Evolutionary conservation across 1,140 invertebrate genomes (phyloP).

Genomic region (Lethocerus indicus): DNA sequence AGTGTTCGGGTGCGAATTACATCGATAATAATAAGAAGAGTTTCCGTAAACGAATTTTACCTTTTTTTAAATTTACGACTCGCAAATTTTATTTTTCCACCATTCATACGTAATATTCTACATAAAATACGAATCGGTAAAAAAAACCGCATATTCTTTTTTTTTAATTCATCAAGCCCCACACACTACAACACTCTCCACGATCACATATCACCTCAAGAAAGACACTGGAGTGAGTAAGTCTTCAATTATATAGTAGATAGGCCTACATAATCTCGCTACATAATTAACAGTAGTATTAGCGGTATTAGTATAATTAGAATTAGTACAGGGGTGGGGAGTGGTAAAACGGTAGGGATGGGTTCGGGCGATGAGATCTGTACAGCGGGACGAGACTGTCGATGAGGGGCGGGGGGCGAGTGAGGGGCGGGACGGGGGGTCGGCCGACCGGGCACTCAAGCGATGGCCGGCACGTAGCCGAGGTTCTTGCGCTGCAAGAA

Average conservation of each 20-base stretch:
- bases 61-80: not conserved
- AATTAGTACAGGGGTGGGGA: not conserved
- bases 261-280: constrained; percentile 17
- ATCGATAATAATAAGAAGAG: too few species aligned
- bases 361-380: too few species aligned
- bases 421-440: too few species aligned
- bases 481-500: constrained; percentile 54
- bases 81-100: not conserved
- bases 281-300: not conserved
- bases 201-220: constrained; percentile 15
- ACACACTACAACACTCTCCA: not conserved
- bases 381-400: too few species aligned
- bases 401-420: too few species aligned
- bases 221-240: constrained; percentile 20
- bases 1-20: too few species aligned
- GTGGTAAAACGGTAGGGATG: too few species aligned
- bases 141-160: not conserved
- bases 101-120: not conserved
- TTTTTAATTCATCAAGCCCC: not conserved
- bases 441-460: too few species aligned
- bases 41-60: not conserved
- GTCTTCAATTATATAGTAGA: constrained; percentile 17
- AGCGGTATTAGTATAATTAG: not conserved
- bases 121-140: not conserved
- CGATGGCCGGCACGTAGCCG: constrained; percentile 22